These are phyloP conservation scores for Cryptophagus acutangulus DNA, from an alignment of 2,888 invertebrate genomes.

Conservation along the genomic window DNA sequence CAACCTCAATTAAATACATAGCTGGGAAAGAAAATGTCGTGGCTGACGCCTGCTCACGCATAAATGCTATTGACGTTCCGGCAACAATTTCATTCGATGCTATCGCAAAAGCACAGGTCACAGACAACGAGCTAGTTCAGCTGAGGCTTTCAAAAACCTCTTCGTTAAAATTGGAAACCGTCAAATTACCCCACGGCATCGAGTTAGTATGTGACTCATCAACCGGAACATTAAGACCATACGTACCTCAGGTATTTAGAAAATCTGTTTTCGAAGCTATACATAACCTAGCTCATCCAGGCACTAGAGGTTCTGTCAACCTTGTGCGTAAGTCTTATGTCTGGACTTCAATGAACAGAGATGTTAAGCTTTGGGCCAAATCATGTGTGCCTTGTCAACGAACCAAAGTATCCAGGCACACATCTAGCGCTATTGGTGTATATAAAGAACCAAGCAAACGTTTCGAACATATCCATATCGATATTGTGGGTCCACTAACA, in stretches of 20 bases:
- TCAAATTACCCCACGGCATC: background rate
- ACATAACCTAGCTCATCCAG: constrained; percentile 34
- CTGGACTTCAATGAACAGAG: constrained; percentile 39
- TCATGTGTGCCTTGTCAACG: constrained; percentile 37
- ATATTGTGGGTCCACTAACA: constrained; percentile 21
- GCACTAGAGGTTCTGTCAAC: constrained; percentile 26
- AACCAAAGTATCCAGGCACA: constrained; percentile 36
- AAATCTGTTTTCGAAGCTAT: constrained; percentile 18
- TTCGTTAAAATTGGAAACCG: too few species aligned
- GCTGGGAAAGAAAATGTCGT: constrained; percentile 36
- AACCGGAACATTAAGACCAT: constrained; percentile 13
- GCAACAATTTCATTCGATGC: too few species aligned
- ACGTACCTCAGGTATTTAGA: constrained; percentile 13
- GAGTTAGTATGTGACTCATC: background rate
- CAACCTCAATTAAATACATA: constrained; percentile 37
- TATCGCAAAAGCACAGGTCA: too few species aligned
- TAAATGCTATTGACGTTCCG: constrained; percentile 7
- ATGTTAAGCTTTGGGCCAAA: constrained; percentile 37
- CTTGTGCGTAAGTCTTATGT: constrained; percentile 38
- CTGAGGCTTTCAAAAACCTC: too few species aligned
- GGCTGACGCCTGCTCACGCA: constrained; percentile 35
- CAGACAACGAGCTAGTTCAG: too few species aligned
- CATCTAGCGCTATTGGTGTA: constrained; percentile 25
- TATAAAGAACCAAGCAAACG: constrained; percentile 25
- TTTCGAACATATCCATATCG: constrained; percentile 14